Base-by-base conservation (phyloP, 2,797 vertebrate species). In the Euphonia xanthogaster region DNA sequence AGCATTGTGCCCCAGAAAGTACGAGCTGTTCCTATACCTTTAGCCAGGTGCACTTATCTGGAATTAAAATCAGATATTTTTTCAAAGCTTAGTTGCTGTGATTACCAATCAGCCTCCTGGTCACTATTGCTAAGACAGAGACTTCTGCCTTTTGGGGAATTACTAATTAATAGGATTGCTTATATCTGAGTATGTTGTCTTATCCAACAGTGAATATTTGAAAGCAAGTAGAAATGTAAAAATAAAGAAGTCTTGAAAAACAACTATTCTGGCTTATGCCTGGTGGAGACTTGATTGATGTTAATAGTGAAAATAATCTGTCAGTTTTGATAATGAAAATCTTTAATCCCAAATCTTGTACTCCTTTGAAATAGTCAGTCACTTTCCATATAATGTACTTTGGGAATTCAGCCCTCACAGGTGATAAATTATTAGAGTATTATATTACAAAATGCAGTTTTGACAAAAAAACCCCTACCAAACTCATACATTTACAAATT, bases 301-400 rank as follows among this genome's bases (percentile, higher is more conserved):
- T 92, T 96, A 94, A 80, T 94, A 94, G 94, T 84, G 90, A 94
- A 88, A 82, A 75, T 70, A 88, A 92, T 85, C 85, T 94, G 30
- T 90, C 76, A 60, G 27, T 94, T 97, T 93, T 96, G 86, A 82
- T 96, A 86, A 95, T 86, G 28, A 90, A 50, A 65, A 47, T 89
- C 54, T 84, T 73, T 82, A 84, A 93, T 96, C 85, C 84, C 21
- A 65, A 67, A 62, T 54, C 37, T 37, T 3, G 0, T 81, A 55
- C 12, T 81, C 10, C 42, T 90, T 78, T 90, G 84, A 96, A 95
- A 93, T 27, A 83, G 39, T n/a, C 48, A 74, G 35, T 72, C 71
- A 31, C 21, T 90, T 92, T 88, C 60, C 22, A 40, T 45, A 60
- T 88, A 94, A 91, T 10, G 8, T 55, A 42, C 73, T 93, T 92